Evolutionary conservation across 2,113 vertebrate genomes (phyloP).

Genomic region (Myxocyprinus asiaticus): DNA sequence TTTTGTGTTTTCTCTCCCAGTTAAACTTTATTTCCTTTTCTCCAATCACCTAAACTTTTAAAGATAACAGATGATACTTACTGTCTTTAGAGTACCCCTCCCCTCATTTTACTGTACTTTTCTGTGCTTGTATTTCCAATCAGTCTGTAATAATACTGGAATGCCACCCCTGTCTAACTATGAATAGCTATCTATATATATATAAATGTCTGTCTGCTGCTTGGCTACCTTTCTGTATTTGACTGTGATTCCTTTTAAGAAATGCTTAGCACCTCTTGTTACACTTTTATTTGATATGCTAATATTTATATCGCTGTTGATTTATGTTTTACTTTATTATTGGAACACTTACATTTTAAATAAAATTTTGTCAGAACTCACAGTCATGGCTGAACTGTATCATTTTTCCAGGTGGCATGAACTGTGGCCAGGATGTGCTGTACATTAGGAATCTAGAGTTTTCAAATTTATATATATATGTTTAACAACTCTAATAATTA

Average conservation of each 20-base stretch:
- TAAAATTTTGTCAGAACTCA: slow-evolving; percentile 57
- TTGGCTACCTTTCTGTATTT: slow-evolving; percentile 74
- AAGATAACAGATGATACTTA: slow-evolving; percentile 33
- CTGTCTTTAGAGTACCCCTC: slow-evolving; percentile 42
- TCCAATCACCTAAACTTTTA: slow-evolving; percentile 42
- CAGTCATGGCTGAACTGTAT: neutral
- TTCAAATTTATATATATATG: too few relatives aligned
- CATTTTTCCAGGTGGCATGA: too few relatives aligned
- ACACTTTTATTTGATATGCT: slow-evolving; percentile 88
- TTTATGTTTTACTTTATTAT: slow-evolving; percentile 82
- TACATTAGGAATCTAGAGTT: too few relatives aligned
- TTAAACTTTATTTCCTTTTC: slow-evolving; percentile 45
- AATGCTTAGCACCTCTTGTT: slow-evolving; percentile 78
- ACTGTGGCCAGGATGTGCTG: too few relatives aligned
- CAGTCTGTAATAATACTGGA: slow-evolving; percentile 72
- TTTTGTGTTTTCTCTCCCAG: slow-evolving; percentile 58
- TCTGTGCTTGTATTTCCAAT: slow-evolving; percentile 70
- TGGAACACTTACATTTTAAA: slow-evolving; percentile 61
- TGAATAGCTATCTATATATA: slow-evolving; percentile 51
- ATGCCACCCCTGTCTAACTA: slow-evolving; percentile 69
- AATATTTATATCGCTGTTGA: slow-evolving; percentile 89
- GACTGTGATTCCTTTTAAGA: slow-evolving; percentile 79
- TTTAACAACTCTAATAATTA: too few relatives aligned
- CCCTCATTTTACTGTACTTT: slow-evolving; percentile 45
- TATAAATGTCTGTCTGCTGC: slow-evolving; percentile 73